A percentile compares a stretch with the other conserved stretches of the same genome.
phyloP scores from a whole-genome alignment of 2,797 vertebrate genomes.

The Aplochiton taeniatus region DNA sequence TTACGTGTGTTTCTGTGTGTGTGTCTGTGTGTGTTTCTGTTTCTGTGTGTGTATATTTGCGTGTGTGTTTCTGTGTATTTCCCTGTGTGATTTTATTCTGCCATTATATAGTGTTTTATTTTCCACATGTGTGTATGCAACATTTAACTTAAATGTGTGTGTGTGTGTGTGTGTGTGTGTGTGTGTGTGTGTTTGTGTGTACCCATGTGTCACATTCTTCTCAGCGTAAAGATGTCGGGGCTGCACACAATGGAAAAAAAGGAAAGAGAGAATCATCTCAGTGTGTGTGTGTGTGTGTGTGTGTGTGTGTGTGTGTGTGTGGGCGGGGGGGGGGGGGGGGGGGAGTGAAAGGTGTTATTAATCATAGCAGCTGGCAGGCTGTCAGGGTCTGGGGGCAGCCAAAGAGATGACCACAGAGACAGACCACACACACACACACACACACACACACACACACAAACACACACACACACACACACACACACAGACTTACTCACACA shows the following conservation, averaged over 20 bases:
- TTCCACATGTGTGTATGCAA: constrained; percentile 7
- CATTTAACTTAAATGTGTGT: not conserved
- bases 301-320: not conserved
- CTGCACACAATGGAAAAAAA: constrained; percentile 21
- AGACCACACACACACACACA: constrained; percentile 1
- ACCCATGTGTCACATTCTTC: constrained; percentile 37
- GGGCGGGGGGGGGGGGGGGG: constrained; percentile 32
- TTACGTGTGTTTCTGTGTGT: not conserved
- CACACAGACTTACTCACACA: constrained; percentile 10
- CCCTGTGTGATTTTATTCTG: constrained; percentile 18
- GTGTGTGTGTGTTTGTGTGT: constrained; percentile 14
- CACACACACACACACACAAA: constrained; percentile 5
- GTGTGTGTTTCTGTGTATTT: not conserved
- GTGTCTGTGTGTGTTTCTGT: constrained; percentile 14
- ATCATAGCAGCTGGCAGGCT: constrained; percentile 59
- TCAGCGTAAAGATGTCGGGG: constrained; percentile 35
- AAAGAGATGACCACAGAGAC: constrained; percentile 9
- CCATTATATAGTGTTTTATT: constrained; percentile 4
- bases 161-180: not conserved
- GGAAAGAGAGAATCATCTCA: no score
- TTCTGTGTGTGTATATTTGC: no score
- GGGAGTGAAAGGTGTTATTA: constrained; percentile 62
- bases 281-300: not conserved
- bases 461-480: not conserved
- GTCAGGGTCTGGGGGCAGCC: constrained; percentile 39